Base-by-base conservation (phyloP, 2,113 vertebrate species). In the Pseudopodoces humilis region DNA sequence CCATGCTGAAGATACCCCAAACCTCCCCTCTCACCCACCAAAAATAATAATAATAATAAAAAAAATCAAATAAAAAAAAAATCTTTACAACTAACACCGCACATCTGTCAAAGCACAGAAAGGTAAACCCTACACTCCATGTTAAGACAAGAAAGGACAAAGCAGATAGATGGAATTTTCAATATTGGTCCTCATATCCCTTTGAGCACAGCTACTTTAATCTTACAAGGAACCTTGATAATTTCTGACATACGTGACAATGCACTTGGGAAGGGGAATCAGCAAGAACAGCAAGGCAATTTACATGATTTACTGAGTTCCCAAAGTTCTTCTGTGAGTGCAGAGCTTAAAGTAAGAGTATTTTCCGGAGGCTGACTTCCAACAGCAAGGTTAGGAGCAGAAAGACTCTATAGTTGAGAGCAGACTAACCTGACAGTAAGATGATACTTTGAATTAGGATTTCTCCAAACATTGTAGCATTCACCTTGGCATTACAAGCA, bases 1-100 rank as follows among this genome's bases (percentile, higher is more conserved):
- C 98, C 97, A 98, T 98, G 98, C 97, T 97, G 97, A 98, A 97
- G 97, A 96, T 88, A 94, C 81, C 97, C 96, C 94, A 95, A 92
- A 91, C 95, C 96, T 84, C 95, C 96, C 97, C 95, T 85, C 95
- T 93, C 95, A 94, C 86, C 97, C 95, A 92, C 95, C 92, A 91
- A 94, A 92, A 86, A 87, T 72, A 55, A 44, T 71, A 70, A 65
- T 43, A 62, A 44, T 67, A 18, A 43, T 63, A 13, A 68, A 39
- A 37, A 55, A n/a, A 47, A 23, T 9, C 31, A 53, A 15, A 41
- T 11, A 15, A 35, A 50, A 33, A 43, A 43, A 67, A 63, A 70
- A 5, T 49, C 75, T 95, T 94, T 90, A 86, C 72, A 93, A 70
- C 94, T 94, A 95, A 76, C 85, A 88, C 95, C 90, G 82, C 91